A percentile compares a stretch with the other conserved stretches of the same genome.
phyloP scores from a whole-genome alignment of 2,113 vertebrate species.

The Myocastor coypus region DNA sequence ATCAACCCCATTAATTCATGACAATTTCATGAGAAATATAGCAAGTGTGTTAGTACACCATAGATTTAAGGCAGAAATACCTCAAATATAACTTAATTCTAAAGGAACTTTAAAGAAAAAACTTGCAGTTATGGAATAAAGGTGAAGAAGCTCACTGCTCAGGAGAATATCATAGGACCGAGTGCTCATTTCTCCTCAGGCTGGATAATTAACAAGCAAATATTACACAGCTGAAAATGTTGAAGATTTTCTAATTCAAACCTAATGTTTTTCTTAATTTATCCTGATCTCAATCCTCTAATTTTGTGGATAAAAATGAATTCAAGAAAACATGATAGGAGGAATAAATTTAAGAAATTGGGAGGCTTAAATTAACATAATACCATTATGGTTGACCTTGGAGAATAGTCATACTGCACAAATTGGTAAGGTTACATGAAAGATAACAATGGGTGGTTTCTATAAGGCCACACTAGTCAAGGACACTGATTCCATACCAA shows the following conservation, averaged over 20 bases:
- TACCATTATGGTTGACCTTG: neutral
- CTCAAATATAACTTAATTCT: neutral
- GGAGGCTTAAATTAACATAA: neutral
- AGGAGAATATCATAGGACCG: neutral
- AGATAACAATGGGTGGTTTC: neutral
- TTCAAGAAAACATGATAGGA: neutral
- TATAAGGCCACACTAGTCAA: slow-evolving; percentile 40
- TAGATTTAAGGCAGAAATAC: neutral
- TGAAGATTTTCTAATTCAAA: neutral
- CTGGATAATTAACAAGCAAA: neutral
- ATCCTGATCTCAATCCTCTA: neutral
- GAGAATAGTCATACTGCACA: neutral
- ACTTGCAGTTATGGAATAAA: neutral
- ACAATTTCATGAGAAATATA: neutral
- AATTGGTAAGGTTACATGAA: slow-evolving; percentile 29
- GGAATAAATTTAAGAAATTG: neutral
- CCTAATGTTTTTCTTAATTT: neutral
- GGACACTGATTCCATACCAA: slow-evolving; percentile 1
- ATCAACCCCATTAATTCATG: neutral
- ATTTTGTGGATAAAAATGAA: slow-evolving; percentile 32
- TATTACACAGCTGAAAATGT: neutral
- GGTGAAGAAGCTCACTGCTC: neutral
- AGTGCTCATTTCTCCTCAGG: neutral
- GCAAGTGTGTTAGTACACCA: neutral
- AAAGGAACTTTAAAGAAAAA: neutral